Evolutionary conservation across 1,140 invertebrate genomes (phyloP).

Genomic region (Chlorops oryzae): DNA sequence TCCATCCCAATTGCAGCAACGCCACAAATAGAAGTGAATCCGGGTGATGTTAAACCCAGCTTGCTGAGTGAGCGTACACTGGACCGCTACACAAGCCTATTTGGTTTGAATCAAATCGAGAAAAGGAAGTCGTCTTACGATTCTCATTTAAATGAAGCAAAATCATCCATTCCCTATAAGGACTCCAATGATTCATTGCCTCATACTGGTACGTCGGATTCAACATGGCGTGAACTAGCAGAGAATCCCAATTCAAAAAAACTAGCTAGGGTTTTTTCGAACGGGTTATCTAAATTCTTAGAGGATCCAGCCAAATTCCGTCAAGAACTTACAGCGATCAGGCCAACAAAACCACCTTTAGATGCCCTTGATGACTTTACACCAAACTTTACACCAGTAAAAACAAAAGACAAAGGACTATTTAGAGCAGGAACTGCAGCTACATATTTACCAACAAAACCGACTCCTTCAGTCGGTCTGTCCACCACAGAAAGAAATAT

Average conservation of each 20-base stretch:
- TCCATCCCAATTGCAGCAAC: conserved; percentile 29
- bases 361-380: not conserved
- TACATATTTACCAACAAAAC: conserved; percentile 40
- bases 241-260: conserved; percentile 64
- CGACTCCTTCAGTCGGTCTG: conserved; percentile 14
- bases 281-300: conserved; percentile 71
- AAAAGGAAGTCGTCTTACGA: conserved; percentile 9
- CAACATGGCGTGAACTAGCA: conserved; percentile 39
- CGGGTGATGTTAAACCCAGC: conserved; percentile 47
- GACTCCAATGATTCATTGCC: no score
- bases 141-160: no score
- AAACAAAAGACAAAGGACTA: conserved; percentile 28
- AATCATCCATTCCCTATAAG: no score
- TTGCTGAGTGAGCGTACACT: conserved; percentile 56
- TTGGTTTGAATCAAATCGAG: conserved; percentile 34
- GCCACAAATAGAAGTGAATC: conserved; percentile 29
- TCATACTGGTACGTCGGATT: conserved; percentile 40
- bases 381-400: conserved; percentile 28
- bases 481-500: no score
- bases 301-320: conserved; percentile 73
- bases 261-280: conserved; percentile 74
- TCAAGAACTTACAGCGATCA: conserved; percentile 61
- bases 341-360: conserved; percentile 66
- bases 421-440: conserved; percentile 40
- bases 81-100: conserved; percentile 56